Evolutionary conservation across 2,113 vertebrate species (phyloP).

Genomic region (Podarcis raffonei): DNA sequence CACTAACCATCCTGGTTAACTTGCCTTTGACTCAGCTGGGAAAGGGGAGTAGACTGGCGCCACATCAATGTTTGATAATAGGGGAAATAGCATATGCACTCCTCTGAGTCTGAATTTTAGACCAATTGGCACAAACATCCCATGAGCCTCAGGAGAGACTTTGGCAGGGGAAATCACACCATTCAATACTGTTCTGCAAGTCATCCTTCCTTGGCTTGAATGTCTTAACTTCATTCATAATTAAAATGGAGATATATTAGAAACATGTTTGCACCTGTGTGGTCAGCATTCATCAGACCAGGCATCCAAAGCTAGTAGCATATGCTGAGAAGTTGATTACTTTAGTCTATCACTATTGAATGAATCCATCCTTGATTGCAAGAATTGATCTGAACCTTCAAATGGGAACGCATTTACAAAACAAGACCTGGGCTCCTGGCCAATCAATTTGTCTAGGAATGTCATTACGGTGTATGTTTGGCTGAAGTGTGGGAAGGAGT

Average conservation of each 20-base stretch:
- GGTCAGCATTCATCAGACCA: background rate
- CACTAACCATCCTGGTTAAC: too few relatives aligned
- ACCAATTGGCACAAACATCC: background rate
- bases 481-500: background rate
- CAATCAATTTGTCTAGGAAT: background rate
- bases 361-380: background rate
- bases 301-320: background rate
- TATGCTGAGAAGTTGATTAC: background rate
- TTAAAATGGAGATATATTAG: background rate
- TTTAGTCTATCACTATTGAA: background rate
- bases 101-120: background rate
- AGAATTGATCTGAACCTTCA: background rate
- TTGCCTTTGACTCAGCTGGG: background rate
- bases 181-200: background rate
- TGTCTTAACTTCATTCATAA: background rate
- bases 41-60: background rate
- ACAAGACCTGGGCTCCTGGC: background rate
- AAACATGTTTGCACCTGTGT: background rate
- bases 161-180: background rate
- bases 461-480: background rate
- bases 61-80: background rate
- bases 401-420: background rate
- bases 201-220: background rate
- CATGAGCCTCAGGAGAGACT: background rate
- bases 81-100: background rate